phyloP scores from a whole-genome alignment of 1,140 invertebrate genomes.

The Scaptomyza hsui region DNA sequence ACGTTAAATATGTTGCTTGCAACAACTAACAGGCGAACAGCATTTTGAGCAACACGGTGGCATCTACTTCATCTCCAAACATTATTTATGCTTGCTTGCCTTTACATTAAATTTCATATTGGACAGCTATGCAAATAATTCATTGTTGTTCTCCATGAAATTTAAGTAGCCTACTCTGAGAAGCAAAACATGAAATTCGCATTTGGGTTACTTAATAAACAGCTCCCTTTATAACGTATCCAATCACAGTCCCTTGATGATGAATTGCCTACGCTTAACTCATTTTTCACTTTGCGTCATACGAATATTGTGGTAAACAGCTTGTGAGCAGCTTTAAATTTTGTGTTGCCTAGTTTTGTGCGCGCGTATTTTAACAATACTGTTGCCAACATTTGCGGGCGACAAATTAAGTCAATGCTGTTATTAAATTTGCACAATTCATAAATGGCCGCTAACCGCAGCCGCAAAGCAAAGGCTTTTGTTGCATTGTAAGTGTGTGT shows the following conservation, averaged over 20 bases:
- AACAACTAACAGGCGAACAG: constrained; percentile 17
- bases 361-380: not conserved
- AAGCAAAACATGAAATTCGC: not conserved
- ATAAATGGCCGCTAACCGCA: constrained; percentile 59
- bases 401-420: constrained; percentile 27
- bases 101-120: constrained; percentile 34
- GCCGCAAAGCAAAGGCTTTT: constrained; percentile 29
- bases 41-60: constrained; percentile 6
- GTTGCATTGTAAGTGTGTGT: constrained; percentile 10
- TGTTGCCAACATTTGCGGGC: constrained; percentile 21
- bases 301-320: not conserved
- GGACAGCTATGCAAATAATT: constrained; percentile 32
- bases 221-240: not conserved
- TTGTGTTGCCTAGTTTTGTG: constrained; percentile 37
- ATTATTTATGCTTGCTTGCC: constrained; percentile 42
- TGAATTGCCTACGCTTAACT: constrained; percentile 31
- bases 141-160: constrained; percentile 16
- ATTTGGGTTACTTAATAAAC: constrained; percentile 13
- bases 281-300: constrained; percentile 24
- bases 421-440: constrained; percentile 42
- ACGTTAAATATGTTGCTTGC: constrained; percentile 18
- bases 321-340: not conserved
- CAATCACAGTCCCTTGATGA: constrained; percentile 30
- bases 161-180: not conserved
- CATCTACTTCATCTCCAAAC: constrained; percentile 4